Base-by-base conservation (phyloP, 2,113 vertebrate genomes). In the Sebastes schlegelii region DNA sequence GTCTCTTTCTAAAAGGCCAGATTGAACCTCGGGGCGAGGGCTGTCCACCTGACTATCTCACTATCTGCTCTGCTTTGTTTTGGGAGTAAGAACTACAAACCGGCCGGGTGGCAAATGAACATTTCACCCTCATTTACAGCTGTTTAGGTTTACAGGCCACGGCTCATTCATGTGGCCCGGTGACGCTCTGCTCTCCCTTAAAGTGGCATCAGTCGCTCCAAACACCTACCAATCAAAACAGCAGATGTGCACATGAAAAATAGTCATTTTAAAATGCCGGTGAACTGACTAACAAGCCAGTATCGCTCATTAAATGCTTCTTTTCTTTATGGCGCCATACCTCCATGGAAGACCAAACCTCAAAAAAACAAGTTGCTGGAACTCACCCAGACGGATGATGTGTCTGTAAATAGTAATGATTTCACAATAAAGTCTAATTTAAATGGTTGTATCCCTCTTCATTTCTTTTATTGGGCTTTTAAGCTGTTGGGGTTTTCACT, bases 391-490 rank as follows among this genome's bases (percentile, higher is more conserved):
- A 77, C 66, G 42, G 46, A 81, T 84, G 8, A 61, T 52, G 70
- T 55, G 73, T 74, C 52, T 77, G 69, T 76, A 81, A 83, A 90
- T 69, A 82, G 60, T 67, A 58, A 84, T 68, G 68, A 89, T 86
- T 87, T 80, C 58, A 79, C 82, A 78, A 84, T 89, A 83, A 92
- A 88, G 64, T 74, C 49, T 76, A 3, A 79, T 82, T 79, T 76
- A 74, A 87, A 77, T 40, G 46, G n/a, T 81, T 60, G n/a, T 78
- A 49, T 75, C 51, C 80, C 61, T 71, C 76, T 85, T 79, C 68
- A 69, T 86, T 86, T 85, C 17, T 73, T 91, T 91, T 86, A 92
- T 77, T 80, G 77, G 75, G 16, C 80, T 79, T 84, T 93, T 82
- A 90, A 89, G 75, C 79, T 74, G 90, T 88, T 77, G 60, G 82